Evolutionary conservation across 2,797 vertebrate genomes (phyloP).

Genomic region (Anguilla obscura): DNA sequence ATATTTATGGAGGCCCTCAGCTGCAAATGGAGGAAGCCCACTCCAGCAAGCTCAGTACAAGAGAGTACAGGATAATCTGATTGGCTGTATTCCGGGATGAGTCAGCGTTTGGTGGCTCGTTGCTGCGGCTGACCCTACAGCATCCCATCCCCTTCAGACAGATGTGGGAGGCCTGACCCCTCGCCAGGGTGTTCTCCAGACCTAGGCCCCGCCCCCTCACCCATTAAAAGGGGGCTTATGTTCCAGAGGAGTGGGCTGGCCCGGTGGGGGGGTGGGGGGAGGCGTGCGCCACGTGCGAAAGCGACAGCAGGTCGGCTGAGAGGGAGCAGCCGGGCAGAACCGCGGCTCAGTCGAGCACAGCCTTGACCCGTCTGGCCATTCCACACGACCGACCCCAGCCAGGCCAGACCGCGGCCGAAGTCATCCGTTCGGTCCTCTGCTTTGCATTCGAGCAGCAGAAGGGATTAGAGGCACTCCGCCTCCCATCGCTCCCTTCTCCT

Average conservation of each 20-base stretch:
- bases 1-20: neutral
- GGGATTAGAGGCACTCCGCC: slow-evolving; percentile 8
- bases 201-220: neutral
- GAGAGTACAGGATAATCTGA: neutral
- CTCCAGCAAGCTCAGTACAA: neutral
- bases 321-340: neutral
- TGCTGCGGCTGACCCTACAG: neutral
- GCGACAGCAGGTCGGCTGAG: neutral
- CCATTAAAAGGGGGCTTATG: neutral
- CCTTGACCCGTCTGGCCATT: neutral
- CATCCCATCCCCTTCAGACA: neutral
- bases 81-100: neutral
- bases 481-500: neutral
- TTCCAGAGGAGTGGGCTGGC: neutral
- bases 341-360: slow-evolving; percentile 7
- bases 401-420: neutral
- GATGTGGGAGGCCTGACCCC: neutral
- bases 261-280: neutral
- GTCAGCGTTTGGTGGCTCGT: neutral
- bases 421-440: slow-evolving; percentile 7
- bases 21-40: neutral
- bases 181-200: neutral
- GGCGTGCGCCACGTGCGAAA: neutral
- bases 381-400: neutral
- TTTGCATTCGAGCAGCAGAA: slow-evolving; percentile 17